Evolutionary conservation across 2,888 invertebrate genomes (phyloP).

Genomic region (Linnaemya vulpina): DNA sequence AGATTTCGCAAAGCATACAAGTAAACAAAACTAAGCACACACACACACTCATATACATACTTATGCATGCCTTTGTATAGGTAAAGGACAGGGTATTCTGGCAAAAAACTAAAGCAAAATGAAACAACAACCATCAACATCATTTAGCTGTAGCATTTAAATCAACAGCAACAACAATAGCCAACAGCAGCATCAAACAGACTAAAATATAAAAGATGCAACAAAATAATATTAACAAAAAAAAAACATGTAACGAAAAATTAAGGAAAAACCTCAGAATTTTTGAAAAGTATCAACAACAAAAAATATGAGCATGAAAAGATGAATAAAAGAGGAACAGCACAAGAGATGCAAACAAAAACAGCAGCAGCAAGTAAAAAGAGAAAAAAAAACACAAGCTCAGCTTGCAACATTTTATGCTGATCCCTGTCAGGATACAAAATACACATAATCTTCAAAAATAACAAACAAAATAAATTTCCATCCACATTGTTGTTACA

Average conservation of each 20-base stretch:
- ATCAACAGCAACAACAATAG: constrained; percentile 65
- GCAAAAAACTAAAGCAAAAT: background rate
- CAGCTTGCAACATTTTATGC: constrained; percentile 83
- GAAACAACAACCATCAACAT: constrained; percentile 26
- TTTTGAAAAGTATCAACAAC: constrained; percentile 70
- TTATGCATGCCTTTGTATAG: background rate
- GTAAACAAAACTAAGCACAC: background rate
- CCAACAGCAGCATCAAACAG: constrained; percentile 57
- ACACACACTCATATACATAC: background rate
- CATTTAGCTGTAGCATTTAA: constrained; percentile 62
- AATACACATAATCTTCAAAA: constrained; percentile 83
- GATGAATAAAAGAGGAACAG: constrained; percentile 67
- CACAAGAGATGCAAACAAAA: constrained; percentile 58
- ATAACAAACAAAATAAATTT: constrained; percentile 80
- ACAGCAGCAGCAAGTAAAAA: constrained; percentile 7
- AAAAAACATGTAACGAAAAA: constrained; percentile 49
- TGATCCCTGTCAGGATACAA: constrained; percentile 83
- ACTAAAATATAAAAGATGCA: constrained; percentile 59
- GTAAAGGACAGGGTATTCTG: constrained; percentile 12
- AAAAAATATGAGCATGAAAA: constrained; percentile 68
- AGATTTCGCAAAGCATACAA: constrained; percentile 32
- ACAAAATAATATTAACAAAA: constrained; percentile 37
- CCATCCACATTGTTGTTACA: constrained; percentile 70
- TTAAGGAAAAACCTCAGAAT: constrained; percentile 70
- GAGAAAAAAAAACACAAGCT: constrained; percentile 74